Conservation (phyloP, 2,888 invertebrate species). For the Ormyrus pomaceus region DNA sequence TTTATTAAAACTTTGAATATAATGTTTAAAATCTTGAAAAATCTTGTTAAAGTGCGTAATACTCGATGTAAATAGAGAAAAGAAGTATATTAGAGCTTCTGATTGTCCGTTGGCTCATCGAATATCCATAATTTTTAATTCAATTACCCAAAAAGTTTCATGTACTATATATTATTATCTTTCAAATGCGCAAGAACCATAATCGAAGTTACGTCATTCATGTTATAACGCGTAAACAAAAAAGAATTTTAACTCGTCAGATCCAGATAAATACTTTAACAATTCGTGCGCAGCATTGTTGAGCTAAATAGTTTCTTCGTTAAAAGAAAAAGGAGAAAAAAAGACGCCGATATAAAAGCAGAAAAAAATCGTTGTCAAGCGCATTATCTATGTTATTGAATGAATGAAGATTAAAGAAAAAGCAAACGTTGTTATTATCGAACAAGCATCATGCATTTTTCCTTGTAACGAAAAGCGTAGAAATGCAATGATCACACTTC, state of each 20-base stretch:
- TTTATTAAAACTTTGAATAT: too few species aligned
- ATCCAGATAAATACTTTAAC: not conserved
- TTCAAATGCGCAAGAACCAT: not conserved
- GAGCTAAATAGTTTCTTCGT: constrained; percentile 19
- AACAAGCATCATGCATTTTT: constrained; percentile 10
- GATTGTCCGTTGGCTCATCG: constrained; percentile 19
- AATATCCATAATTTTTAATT: constrained; percentile 7
- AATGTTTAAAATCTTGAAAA: too few species aligned
- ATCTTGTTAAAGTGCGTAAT: constrained; percentile 8
- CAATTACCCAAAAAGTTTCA: not conserved
- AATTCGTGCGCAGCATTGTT: constrained; percentile 10
- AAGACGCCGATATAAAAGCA: not conserved
- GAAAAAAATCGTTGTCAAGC: constrained; percentile 50
- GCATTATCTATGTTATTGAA: constrained; percentile 47
- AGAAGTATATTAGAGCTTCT: constrained; percentile 1
- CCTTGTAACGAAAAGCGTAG: not conserved
- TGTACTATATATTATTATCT: not conserved
- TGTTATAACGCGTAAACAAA: too few species aligned
- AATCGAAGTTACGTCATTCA: not conserved
- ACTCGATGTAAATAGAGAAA: constrained; percentile 21
- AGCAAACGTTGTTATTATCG: constrained; percentile 15
- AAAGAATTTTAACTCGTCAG: not conserved
- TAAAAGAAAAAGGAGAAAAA: constrained; percentile 17
- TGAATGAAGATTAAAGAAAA: constrained; percentile 24
- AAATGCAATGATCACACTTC: not conserved